Evolutionary conservation across 2,888 invertebrate genomes (phyloP).

Genomic region (Didymodactylos carnosus): DNA sequence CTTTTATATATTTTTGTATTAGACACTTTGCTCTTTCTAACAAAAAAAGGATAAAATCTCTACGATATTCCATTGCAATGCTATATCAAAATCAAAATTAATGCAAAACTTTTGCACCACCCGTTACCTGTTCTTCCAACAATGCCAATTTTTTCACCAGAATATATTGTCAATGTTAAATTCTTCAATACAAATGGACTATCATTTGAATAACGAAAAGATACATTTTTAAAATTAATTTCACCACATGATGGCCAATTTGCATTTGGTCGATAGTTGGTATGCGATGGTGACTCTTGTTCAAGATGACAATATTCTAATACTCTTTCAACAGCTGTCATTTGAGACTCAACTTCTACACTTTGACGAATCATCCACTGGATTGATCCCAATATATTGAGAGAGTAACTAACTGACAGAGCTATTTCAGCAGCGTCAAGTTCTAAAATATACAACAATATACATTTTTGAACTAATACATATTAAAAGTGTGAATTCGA

Average conservation of each 20-base stretch:
- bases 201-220: constrained; percentile 48
- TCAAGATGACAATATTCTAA: constrained; percentile 54
- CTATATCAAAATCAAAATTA: no score
- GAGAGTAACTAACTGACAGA: neutral
- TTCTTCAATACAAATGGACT: constrained; percentile 48
- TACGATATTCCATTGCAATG: no score
- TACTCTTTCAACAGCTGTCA: constrained; percentile 55
- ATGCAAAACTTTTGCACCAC: no score
- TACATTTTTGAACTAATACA: constrained; percentile 45
- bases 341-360: constrained; percentile 44
- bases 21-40: no score
- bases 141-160: constrained; percentile 46
- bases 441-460: constrained; percentile 66
- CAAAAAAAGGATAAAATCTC: no score
- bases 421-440: neutral
- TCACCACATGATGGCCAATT: constrained; percentile 34
- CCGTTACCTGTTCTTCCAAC: constrained; percentile 39
- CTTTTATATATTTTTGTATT: no score
- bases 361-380: constrained; percentile 56
- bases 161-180: constrained; percentile 31
- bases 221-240: constrained; percentile 31
- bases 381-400: constrained; percentile 37
- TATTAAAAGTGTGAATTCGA: constrained; percentile 26
- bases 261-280: constrained; percentile 24
- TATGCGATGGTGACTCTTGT: constrained; percentile 26